Conservation (phyloP, 2,113 vertebrate genomes). For the Lontra canadensis region DNA sequence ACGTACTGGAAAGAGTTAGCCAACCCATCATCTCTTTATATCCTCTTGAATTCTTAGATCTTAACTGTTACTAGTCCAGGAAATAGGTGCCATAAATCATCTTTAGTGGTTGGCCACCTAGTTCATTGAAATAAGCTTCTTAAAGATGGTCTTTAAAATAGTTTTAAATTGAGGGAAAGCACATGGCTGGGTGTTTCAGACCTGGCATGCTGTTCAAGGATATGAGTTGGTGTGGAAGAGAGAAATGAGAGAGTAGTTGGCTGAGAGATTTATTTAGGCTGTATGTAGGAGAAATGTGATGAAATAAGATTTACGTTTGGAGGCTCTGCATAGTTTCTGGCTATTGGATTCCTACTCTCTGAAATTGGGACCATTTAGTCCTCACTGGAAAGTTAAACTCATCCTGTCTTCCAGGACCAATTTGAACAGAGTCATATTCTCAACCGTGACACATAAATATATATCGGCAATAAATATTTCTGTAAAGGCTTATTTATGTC, state of each 20-base stretch:
- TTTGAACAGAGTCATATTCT: constrained; percentile 1
- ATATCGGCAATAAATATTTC: background rate
- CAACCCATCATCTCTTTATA: constrained; percentile 40
- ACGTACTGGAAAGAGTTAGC: constrained; percentile 26
- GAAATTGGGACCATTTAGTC: background rate
- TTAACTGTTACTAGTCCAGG: constrained; percentile 54
- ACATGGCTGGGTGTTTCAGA: constrained; percentile 8
- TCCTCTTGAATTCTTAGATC: constrained; percentile 61
- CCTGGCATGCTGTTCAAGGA: background rate
- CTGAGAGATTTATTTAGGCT: constrained; percentile 1
- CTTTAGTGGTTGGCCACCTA: constrained; percentile 38
- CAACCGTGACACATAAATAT: background rate
- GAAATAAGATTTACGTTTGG: background rate
- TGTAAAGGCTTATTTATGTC: background rate
- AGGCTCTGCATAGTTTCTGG: background rate
- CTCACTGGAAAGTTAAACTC: background rate
- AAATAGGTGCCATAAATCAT: constrained; percentile 57
- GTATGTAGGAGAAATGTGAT: background rate
- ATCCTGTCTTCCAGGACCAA: background rate
- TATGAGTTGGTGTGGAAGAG: background rate
- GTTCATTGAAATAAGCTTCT: constrained; percentile 53
- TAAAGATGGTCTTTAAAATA: constrained; percentile 42
- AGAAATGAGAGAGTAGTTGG: background rate
- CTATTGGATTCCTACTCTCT: background rate
- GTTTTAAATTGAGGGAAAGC: constrained; percentile 13